A percentile compares a stretch with the other conserved stretches of the same genome.
These are phyloP conservation scores for Dipodomys spectabilis DNA, from an alignment of 2,113 vertebrate species.

Conservation along the genomic window DNA sequence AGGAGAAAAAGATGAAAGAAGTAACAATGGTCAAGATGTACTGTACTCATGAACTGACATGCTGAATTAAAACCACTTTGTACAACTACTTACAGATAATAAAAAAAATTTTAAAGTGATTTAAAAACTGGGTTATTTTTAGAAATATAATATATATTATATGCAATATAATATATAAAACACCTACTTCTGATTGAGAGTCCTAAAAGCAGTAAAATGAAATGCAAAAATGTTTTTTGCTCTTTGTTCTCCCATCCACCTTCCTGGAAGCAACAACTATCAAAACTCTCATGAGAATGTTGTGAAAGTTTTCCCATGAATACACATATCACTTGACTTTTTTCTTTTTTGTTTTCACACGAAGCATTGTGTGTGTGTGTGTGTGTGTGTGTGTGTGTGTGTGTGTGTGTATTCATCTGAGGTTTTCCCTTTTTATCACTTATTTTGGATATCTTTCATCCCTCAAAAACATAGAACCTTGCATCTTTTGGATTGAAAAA, in stretches of 20 bases:
- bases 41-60: too few species aligned
- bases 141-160: background rate
- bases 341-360: background rate
- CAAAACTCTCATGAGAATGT: background rate
- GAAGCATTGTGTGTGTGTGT: too few species aligned
- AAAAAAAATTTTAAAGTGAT: too few species aligned
- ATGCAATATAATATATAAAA: background rate
- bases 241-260: background rate
- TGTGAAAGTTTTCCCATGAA: conserved; percentile 12
- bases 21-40: too few species aligned
- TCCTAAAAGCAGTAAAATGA: background rate
- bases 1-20: too few species aligned
- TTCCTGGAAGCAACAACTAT: background rate
- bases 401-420: background rate
- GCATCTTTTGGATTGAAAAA: background rate
- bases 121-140: background rate
- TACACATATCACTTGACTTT: background rate
- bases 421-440: background rate
- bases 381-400: too few species aligned
- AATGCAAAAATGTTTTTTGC: background rate
- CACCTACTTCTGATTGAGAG: background rate
- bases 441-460: background rate
- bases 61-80: too few species aligned
- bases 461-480: too few species aligned
- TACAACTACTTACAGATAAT: too few species aligned